These are phyloP conservation scores for Onychostruthus taczanowskii DNA, from an alignment of 2,113 vertebrate genomes.

Conservation along the genomic window DNA sequence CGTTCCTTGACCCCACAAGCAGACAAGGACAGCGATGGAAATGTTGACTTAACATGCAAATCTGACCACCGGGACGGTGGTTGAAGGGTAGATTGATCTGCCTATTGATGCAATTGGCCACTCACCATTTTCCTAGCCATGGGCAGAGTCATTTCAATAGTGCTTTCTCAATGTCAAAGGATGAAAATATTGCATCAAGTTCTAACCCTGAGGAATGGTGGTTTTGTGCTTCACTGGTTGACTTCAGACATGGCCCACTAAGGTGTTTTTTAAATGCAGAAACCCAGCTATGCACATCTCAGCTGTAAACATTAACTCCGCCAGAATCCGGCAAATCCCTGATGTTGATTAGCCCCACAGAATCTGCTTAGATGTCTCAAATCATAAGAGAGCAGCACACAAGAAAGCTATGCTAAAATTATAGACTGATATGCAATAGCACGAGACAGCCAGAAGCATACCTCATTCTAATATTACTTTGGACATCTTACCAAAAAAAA, in stretches of 20 bases:
- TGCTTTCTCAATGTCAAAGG: conserved; percentile 34
- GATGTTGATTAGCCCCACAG: background rate
- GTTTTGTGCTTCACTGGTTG: background rate
- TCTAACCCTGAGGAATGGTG: background rate
- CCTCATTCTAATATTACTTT: background rate
- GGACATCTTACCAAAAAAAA: background rate
- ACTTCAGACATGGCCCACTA: background rate
- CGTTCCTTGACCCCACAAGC: background rate
- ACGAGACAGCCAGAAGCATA: background rate
- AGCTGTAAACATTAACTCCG: conserved; percentile 41
- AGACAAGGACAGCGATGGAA: background rate
- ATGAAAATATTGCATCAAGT: background rate
- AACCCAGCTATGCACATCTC: background rate
- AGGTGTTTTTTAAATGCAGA: conserved; percentile 33
- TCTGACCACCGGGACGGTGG: background rate
- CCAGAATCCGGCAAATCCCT: conserved; percentile 27
- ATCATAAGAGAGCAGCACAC: background rate
- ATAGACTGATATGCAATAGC: background rate
- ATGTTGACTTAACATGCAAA: conserved; percentile 31
- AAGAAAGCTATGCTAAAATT: background rate
- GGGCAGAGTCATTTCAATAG: conserved; percentile 39
- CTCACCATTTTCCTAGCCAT: conserved; percentile 57
- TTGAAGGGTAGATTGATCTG: conserved; percentile 48
- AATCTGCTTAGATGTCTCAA: background rate
- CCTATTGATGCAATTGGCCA: conserved; percentile 33